Evolutionary conservation across 2,797 vertebrate genomes (phyloP), one percentile per base, ranked within the genome.

Genomic region (Sebastes flavidus): DNA sequence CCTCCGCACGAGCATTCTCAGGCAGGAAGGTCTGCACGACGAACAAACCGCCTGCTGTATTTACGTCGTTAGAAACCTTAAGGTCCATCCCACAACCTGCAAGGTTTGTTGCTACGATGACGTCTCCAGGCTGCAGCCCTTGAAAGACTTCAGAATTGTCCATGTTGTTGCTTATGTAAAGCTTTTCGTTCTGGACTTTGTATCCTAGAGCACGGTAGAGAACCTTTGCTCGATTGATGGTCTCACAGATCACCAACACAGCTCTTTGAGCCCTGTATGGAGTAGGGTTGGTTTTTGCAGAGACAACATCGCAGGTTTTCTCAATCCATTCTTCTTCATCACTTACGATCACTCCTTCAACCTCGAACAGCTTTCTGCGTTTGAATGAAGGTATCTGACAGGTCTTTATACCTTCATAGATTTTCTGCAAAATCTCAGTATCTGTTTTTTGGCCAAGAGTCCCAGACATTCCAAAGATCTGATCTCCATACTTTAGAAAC

Each of bases 21-120:
- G 92, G 91, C 34, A 95, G 65, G 68, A 95, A 94, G 5, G 92
- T 95, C 66, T 94, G 92, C n/a, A 95, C 12, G 5, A 95, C 93
- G 42, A 93, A 90, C 74, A 92, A 70, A 62, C 92, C 92, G 49
- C 92, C 92, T 1, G 84, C 87, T n/a, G 0, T 6, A 2, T 89
- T 91, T 2, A 93, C 84, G 0, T 13, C 0, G 0, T 78, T 6
- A 46, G 84, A 89, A 34, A 92, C 69, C 36, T n/a, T 1, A 61
- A 93, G 67, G 59, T 93, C 90, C 24, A 83, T 79, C 10, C 91
- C 92, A 46, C 94, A 82, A 66, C 94, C 94, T 65, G 93, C 93
- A 1, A 95, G 86, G 46, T 95, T 95, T 61, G 94, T 95, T 34
- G 94, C 91, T 52, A 95, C 78, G 13, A 96, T 91, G 24, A 94